Conservation (phyloP, 2,888 invertebrate genomes). For the Deroplatys truncata region DNA sequence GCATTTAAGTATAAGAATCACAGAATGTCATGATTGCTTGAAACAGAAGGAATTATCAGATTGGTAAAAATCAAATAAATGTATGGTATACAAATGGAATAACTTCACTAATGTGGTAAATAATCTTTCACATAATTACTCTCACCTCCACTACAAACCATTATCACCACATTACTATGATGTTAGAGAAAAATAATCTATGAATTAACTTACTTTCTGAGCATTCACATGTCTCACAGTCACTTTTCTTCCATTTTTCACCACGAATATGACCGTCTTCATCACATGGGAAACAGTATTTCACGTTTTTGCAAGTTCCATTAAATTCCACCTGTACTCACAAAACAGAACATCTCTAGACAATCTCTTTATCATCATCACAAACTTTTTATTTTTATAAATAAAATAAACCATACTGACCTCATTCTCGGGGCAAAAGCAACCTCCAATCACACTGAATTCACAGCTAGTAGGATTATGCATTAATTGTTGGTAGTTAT, state of each 20-base stretch:
- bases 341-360: conserved; percentile 1
- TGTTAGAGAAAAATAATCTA: too few species aligned
- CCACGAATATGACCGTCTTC: conserved; percentile 65
- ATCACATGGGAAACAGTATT: conserved; percentile 70
- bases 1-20: too few species aligned
- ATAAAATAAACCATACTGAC: conserved; percentile 41
- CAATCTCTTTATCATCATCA: background rate
- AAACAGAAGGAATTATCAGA: too few species aligned
- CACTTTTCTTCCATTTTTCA: conserved; percentile 63
- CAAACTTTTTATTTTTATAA: background rate
- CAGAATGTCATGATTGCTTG: too few species aligned
- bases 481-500: conserved; percentile 50
- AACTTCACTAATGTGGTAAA: too few species aligned
- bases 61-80: too few species aligned
- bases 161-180: too few species aligned
- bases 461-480: conserved; percentile 48
- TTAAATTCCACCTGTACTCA: conserved; percentile 58
- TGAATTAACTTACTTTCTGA: background rate
- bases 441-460: conserved; percentile 60
- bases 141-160: too few species aligned
- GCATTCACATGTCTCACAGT: conserved; percentile 72
- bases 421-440: conserved; percentile 76
- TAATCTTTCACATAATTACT: too few species aligned
- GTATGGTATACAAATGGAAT: too few species aligned
- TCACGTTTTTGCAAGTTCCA: conserved; percentile 65